phyloP scores from a whole-genome alignment of 2,888 invertebrate genomes.

The Galerucella nymphaeae region DNA sequence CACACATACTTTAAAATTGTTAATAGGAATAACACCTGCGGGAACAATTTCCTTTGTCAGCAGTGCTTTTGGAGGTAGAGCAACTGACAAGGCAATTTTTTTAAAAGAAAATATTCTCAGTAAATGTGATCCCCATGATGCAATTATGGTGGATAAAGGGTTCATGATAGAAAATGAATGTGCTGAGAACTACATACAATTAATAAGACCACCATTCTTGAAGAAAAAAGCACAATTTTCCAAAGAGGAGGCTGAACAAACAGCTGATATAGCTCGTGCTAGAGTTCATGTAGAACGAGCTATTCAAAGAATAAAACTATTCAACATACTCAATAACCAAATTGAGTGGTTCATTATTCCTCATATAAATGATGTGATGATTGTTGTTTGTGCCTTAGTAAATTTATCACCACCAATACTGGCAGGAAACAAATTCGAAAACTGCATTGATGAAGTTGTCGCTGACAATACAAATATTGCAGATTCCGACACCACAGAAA shows the following conservation, averaged over 20 bases:
- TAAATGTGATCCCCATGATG: conserved; percentile 10
- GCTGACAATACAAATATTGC: conserved; percentile 12
- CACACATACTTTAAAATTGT: conserved; percentile 26
- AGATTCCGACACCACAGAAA: conserved; percentile 18
- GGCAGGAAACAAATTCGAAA: neutral
- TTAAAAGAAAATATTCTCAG: conserved; percentile 20
- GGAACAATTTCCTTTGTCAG: conserved; percentile 30
- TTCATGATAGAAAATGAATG: conserved; percentile 13
- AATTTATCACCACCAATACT: conserved; percentile 23
- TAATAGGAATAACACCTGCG: conserved; percentile 29
- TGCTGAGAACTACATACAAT: too few relatives aligned
- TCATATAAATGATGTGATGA: neutral
- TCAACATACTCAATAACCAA: conserved; percentile 26
- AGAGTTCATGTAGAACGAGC: too few relatives aligned
- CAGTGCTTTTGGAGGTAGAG: conserved; percentile 32
- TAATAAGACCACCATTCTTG: too few relatives aligned
- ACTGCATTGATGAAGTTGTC: conserved; percentile 12
- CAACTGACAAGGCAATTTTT: conserved; percentile 31
- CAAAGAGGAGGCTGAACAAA: too few relatives aligned
- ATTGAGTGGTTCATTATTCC: conserved; percentile 14
- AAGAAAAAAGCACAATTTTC: too few relatives aligned
- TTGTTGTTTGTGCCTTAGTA: conserved; percentile 23
- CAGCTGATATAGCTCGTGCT: too few relatives aligned
- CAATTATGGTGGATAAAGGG: conserved; percentile 32
- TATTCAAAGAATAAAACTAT: neutral